Base-by-base conservation (phyloP, 2,888 invertebrate species). In the Drosophila histrio region DNA sequence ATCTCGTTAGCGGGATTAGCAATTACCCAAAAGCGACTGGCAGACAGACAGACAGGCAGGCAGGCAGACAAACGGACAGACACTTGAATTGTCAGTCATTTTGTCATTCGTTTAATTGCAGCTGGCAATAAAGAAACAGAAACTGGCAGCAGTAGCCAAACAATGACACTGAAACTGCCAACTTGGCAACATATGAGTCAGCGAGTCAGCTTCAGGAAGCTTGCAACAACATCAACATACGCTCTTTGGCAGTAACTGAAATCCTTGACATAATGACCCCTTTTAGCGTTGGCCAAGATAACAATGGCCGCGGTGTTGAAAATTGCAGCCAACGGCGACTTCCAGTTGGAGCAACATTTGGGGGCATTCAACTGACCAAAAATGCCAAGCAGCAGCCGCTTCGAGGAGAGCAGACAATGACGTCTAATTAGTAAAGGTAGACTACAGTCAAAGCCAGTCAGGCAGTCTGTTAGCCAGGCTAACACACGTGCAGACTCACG, bases 211-310 rank as follows among this genome's bases (percentile, higher is more conserved):
- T 59, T 78, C 70, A 82, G 83, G 85, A 85, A 85, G 83, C 78
- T 60, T 60, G 49, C 78, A 53, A 60, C 59, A 61, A 59, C 67
- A 57, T 13, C 44, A 56, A 22, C 50, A 26, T 44, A 49, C 24
- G 19, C 13, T 13, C 28, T 36, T 41, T 21, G 30, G 59, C 59
- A 67, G 62, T 72, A 60, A 71, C 77, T 63, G 77, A 88, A 83
- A 87, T 87, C 88, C 87, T 88, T 89, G 89, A 89, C 89, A 88
- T 86, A 89, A 87, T 88, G 88, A 82, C 88, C 88, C 86, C 82
- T 87, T 89, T 89, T 87, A 83, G 74, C 61, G 72, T 57, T 77
- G 69, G 76, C 75, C 69, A 74, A 68, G 78, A 72, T 82, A 87
- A 79, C 87, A 82, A 85, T 84, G 77, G 78, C 63, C 34, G 54